Conservation (phyloP, 2,113 vertebrate genomes). For the Melanocharis versteri region DNA sequence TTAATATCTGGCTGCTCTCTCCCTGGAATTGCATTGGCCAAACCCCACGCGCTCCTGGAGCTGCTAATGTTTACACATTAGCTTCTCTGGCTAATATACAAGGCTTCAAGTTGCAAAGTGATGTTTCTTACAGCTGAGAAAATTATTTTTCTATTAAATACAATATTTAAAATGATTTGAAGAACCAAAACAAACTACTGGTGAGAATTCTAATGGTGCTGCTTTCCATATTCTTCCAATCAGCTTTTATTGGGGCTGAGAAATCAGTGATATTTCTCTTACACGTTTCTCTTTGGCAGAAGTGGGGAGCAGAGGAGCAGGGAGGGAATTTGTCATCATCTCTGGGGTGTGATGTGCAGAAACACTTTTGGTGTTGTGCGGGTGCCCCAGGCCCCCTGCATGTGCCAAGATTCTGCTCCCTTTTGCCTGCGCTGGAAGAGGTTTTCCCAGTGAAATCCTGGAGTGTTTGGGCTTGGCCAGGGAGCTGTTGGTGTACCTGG, state of each 20-base stretch:
- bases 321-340: background rate
- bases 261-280: background rate
- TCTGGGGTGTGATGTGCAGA: background rate
- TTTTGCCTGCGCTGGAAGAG: background rate
- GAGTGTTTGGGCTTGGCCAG: background rate
- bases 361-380: background rate
- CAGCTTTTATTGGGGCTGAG: background rate
- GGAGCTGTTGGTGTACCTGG: background rate
- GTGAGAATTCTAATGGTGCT: constrained; percentile 47
- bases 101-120: constrained; percentile 67
- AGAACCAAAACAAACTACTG: constrained; percentile 58
- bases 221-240: constrained; percentile 49
- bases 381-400: background rate
- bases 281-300: background rate
- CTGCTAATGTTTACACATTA: constrained; percentile 66
- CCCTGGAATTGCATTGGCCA: constrained; percentile 58
- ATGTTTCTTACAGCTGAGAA: constrained; percentile 66
- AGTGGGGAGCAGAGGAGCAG: background rate
- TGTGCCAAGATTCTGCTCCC: background rate
- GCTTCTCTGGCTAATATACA: constrained; percentile 56
- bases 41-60: constrained; percentile 44
- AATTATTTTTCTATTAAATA: constrained; percentile 72
- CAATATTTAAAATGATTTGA: constrained; percentile 62
- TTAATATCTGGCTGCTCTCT: constrained; percentile 60
- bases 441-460: background rate